A percentile compares a stretch with the other conserved stretches of the same genome.
Evolutionary conservation across 2,797 vertebrate genomes (phyloP).

Genomic region (Sardinella longiceps): DNA sequence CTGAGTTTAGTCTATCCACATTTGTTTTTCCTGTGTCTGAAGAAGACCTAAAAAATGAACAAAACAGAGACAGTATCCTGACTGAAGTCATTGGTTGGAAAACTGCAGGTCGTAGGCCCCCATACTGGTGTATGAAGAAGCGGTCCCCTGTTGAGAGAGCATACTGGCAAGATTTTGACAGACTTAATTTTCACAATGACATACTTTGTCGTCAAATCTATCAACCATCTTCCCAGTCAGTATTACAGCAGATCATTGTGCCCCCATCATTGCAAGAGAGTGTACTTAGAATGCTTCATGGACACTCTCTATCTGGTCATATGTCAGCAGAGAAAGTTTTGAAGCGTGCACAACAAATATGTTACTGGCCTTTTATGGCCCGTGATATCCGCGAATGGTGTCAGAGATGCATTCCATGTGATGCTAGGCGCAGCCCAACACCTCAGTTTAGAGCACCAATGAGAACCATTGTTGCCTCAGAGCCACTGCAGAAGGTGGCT

Average conservation of each 20-base stretch:
- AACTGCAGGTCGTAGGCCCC: background rate
- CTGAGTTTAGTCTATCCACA: background rate
- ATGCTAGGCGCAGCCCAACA: slow-evolving; percentile 30
- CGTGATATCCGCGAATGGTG: slow-evolving; percentile 45
- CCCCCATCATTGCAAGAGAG: slow-evolving; percentile 6
- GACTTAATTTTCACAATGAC: background rate
- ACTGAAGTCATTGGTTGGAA: background rate
- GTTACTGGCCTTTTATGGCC: slow-evolving; percentile 50
- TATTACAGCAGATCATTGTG: slow-evolving; percentile 26
- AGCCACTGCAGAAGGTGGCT: slow-evolving; percentile 48
- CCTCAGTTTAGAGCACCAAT: slow-evolving; percentile 31
- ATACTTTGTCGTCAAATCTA: background rate
- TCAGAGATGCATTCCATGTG: slow-evolving; percentile 38
- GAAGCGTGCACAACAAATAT: slow-evolving; percentile 40
- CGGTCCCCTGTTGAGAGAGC: background rate
- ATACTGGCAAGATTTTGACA: slow-evolving; percentile 6
- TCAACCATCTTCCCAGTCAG: background rate
- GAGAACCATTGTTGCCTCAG: slow-evolving; percentile 40
- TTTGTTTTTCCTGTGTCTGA: background rate
- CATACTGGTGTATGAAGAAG: background rate
- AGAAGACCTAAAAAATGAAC: background rate
- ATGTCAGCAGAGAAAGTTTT: slow-evolving; percentile 36
- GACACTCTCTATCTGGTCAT: slow-evolving; percentile 39
- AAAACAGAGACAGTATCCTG: background rate
- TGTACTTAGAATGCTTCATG: slow-evolving; percentile 32